These are phyloP conservation scores for Clivina fossor DNA, from an alignment of 2,888 invertebrate species.

Conservation along the genomic window DNA sequence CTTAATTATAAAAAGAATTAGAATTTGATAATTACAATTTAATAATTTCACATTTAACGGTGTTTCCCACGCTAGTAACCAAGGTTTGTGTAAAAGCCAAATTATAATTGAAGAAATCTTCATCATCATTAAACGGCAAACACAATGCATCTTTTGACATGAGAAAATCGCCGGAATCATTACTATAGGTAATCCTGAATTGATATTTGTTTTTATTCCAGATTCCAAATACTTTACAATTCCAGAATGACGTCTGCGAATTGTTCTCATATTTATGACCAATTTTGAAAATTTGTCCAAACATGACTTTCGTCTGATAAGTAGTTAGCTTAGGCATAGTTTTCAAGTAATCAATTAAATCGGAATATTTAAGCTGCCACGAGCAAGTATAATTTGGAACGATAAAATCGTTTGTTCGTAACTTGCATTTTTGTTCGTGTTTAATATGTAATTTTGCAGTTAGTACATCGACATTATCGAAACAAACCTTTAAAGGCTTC, in stretches of 20 bases:
- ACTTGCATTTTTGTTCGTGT: conserved; percentile 29
- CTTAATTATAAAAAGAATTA: too few species aligned
- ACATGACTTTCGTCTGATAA: conserved; percentile 20
- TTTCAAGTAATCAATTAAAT: conserved; percentile 21
- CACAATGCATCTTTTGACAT: conserved; percentile 14
- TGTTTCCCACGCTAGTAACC: conserved; percentile 14
- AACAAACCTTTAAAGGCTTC: conserved; percentile 41
- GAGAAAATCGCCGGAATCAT: conserved; percentile 22
- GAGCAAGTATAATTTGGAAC: conserved; percentile 19
- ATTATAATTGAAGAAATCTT: conserved; percentile 27
- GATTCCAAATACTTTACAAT: conserved; percentile 18
- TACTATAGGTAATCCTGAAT: conserved; percentile 18
- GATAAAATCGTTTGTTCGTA: conserved; percentile 17
- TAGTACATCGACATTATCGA: conserved; percentile 28
- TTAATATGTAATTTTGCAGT: conserved; percentile 26
- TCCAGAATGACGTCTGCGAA: conserved; percentile 29
- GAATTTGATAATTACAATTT: conserved; percentile 17
- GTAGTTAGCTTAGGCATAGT: conserved; percentile 11
- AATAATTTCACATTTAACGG: conserved; percentile 23
- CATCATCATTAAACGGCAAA: conserved; percentile 16
- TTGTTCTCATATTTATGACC: conserved; percentile 28
- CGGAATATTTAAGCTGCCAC: conserved; percentile 27
- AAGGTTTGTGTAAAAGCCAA: conserved; percentile 21
- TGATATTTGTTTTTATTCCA: conserved; percentile 19
- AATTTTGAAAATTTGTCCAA: conserved; percentile 24